Percentiles rank a stretch among this genome's conserved stretches.
Conservation (phyloP, 2,797 vertebrate species). For the Urocyon cinereoargenteus region DNA sequence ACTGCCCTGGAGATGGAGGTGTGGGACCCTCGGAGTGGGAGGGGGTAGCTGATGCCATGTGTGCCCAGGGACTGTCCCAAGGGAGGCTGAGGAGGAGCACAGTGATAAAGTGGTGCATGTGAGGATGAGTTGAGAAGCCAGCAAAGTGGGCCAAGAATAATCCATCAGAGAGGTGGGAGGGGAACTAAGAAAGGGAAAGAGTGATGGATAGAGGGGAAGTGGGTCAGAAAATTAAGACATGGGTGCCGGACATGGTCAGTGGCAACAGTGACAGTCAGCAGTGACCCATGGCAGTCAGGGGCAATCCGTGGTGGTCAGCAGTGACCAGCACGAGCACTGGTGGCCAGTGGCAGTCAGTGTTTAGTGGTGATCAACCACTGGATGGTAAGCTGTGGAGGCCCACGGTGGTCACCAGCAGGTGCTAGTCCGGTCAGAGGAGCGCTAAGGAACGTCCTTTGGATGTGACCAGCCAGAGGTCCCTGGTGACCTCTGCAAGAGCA, state of each 20-base stretch:
- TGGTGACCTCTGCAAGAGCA: too few relatives aligned
- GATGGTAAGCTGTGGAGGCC: neutral
- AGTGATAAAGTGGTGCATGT: fast-evolving
- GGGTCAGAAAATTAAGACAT: neutral
- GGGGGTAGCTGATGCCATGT: fast-evolving
- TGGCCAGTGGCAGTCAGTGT: too few relatives aligned
- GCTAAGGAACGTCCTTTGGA: neutral
- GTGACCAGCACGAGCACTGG: fast-evolving
- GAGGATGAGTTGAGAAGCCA: neutral
- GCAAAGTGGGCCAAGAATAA: neutral
- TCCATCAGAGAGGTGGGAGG: neutral
- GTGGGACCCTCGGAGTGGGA: neutral
- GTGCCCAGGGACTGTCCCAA: neutral
- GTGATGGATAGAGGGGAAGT: neutral
- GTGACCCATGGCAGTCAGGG: neutral
- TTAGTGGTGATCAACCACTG: too few relatives aligned
- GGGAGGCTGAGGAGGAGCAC: neutral
- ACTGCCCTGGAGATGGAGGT: neutral
- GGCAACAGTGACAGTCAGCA: fast-evolving
- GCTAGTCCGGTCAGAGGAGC: neutral
- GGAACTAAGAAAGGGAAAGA: neutral
- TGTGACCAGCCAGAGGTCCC: neutral
- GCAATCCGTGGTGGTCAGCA: neutral
- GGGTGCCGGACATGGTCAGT: neutral
- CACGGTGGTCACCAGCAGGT: neutral